These are phyloP conservation scores for Archocentrus centrarchus DNA, from an alignment of 2,113 vertebrate species.

Conservation along the genomic window DNA sequence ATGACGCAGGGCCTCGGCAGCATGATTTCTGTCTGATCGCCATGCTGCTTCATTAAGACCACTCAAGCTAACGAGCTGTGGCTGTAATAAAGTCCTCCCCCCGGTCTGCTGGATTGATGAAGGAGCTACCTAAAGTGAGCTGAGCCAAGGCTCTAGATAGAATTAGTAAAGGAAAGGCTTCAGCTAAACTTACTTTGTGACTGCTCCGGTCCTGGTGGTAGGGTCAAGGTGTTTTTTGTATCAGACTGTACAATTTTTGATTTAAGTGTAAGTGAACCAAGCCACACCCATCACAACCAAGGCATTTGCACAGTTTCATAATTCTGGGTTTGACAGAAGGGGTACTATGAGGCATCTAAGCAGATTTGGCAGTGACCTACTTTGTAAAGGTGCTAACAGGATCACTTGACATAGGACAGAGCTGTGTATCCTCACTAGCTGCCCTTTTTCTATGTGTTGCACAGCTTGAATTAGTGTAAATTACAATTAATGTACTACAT, in stretches of 20 bases:
- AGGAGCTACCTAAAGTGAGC: slow-evolving; percentile 89
- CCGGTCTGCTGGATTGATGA: slow-evolving; percentile 95
- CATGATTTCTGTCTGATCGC: slow-evolving; percentile 99
- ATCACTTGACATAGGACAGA: background rate
- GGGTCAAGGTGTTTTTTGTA: slow-evolving; percentile 20
- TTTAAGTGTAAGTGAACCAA: background rate
- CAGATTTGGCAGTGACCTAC: slow-evolving; percentile 10
- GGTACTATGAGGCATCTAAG: background rate
- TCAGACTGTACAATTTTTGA: background rate
- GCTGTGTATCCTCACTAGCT: background rate
- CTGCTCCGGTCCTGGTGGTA: slow-evolving; percentile 83
- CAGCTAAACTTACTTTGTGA: slow-evolving; percentile 94
- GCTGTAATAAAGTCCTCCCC: slow-evolving; percentile 99
- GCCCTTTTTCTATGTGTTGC: background rate
- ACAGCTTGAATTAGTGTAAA: background rate
- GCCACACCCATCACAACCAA: background rate
- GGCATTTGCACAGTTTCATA: background rate
- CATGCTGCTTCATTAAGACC: slow-evolving; percentile 99
- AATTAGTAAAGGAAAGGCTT: slow-evolving; percentile 87
- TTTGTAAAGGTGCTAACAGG: background rate
- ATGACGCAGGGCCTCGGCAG: slow-evolving; percentile 99
- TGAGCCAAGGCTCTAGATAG: slow-evolving; percentile 91
- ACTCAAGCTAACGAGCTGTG: slow-evolving; percentile 99
- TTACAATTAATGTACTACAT: accelerated
- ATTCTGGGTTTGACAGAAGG: background rate